Conservation (phyloP, 2,888 invertebrate genomes). For the Criorhina ranunculi region DNA sequence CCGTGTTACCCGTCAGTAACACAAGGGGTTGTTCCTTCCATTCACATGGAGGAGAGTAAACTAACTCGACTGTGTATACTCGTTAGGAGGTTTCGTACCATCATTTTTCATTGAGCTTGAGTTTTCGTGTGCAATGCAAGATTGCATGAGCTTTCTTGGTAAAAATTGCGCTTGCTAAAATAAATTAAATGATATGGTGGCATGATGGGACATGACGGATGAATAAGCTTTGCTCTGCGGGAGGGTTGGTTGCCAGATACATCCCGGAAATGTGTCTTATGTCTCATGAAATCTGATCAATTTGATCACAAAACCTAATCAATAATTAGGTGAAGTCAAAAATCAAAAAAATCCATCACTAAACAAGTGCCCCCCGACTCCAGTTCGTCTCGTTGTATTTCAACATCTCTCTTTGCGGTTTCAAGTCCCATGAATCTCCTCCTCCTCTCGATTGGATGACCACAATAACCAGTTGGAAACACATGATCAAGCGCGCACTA, state of each 20-base stretch:
- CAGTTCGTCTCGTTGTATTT: background rate
- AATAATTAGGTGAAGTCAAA: constrained; percentile 18
- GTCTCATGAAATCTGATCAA: constrained; percentile 26
- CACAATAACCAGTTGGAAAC: constrained; percentile 55
- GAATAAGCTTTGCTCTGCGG: constrained; percentile 4
- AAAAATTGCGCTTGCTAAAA: constrained; percentile 51
- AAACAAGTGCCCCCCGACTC: background rate
- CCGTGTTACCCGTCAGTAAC: constrained; percentile 26
- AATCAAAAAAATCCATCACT: no score
- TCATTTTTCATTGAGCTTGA: constrained; percentile 66
- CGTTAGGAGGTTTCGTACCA: constrained; percentile 37
- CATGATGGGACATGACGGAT: constrained; percentile 41
- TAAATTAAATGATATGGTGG: constrained; percentile 58
- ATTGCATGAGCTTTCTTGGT: constrained; percentile 74
- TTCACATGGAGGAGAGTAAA: background rate
- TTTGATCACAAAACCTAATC: constrained; percentile 30
- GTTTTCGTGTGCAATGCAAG: constrained; percentile 71
- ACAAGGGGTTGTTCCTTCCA: constrained; percentile 16
- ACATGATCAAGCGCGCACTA: constrained; percentile 61
- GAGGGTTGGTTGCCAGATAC: background rate
- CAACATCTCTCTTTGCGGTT: constrained; percentile 51
- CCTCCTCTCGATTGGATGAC: constrained; percentile 30
- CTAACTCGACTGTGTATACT: constrained; percentile 63
- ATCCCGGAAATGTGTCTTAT: background rate
- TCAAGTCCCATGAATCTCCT: constrained; percentile 54